phyloP scores from a whole-genome alignment of 2,888 invertebrate genomes.

The Notodonta ziczac region DNA sequence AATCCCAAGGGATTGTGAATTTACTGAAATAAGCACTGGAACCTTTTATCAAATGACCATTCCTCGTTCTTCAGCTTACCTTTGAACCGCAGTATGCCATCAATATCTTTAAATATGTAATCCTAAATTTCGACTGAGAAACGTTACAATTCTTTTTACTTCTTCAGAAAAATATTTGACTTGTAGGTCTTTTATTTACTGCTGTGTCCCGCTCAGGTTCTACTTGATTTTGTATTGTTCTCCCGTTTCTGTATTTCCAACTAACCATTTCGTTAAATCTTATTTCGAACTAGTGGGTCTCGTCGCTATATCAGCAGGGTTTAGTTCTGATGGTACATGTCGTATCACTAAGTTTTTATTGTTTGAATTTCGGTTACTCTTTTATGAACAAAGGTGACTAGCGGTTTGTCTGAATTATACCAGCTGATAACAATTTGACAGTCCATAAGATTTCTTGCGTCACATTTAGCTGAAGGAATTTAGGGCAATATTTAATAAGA shows the following conservation, averaged over 20 bases:
- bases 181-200: background rate
- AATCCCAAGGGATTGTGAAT: no score
- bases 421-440: slow-evolving; percentile 17
- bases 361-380: slow-evolving; percentile 22
- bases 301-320: slow-evolving; percentile 13
- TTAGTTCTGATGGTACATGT: slow-evolving; percentile 17
- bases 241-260: background rate
- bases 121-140: background rate
- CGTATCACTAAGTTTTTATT: slow-evolving; percentile 17
- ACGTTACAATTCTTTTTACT: background rate
- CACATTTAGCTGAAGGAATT: slow-evolving; percentile 3
- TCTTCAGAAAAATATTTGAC: background rate
- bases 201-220: no score
- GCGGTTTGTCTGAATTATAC: slow-evolving; percentile 17
- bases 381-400: slow-evolving; percentile 22
- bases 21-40: background rate
- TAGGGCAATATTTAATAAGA: slow-evolving; percentile 12
- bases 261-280: background rate
- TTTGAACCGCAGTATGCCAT: background rate
- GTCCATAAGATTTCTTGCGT: slow-evolving; percentile 16
- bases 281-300: slow-evolving; percentile 5
- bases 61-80: background rate
- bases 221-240: no score
- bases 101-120: background rate
- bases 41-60: background rate